These are phyloP conservation scores for Pterocles burchelli DNA, from an alignment of 2,113 vertebrate species.

Conservation along the genomic window DNA sequence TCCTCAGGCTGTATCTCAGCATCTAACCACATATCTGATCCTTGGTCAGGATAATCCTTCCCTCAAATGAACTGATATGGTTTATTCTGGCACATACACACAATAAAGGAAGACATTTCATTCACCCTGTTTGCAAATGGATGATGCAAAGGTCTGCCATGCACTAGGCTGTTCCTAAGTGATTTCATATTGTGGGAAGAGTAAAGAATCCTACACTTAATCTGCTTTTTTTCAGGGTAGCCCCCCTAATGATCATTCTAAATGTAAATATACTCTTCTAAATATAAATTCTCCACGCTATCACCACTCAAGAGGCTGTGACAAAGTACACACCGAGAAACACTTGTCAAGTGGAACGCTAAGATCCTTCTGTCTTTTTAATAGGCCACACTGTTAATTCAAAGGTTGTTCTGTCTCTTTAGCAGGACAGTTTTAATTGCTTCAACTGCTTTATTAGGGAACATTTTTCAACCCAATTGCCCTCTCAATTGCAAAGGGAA, in stretches of 20 bases:
- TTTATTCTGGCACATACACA: not conserved
- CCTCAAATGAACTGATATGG: not conserved
- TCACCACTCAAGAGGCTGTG: not conserved
- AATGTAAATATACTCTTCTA: not conserved
- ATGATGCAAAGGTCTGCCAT: not conserved
- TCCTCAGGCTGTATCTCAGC: not conserved
- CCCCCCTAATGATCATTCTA: not conserved
- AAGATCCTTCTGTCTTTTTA: not conserved
- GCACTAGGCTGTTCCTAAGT: not conserved
- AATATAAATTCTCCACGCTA: not conserved
- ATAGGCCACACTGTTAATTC: slow-evolving; percentile 12
- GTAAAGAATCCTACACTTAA: not conserved
- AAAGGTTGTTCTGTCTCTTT: slow-evolving; percentile 15
- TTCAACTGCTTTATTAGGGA: not conserved
- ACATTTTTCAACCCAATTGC: not conserved
- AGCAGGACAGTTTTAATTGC: slow-evolving; percentile 25
- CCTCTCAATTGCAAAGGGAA: not conserved
- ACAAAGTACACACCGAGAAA: not conserved
- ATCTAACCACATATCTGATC: not conserved
- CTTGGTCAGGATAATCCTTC: not conserved
- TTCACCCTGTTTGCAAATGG: not conserved
- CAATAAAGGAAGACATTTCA: not conserved
- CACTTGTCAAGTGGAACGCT: not conserved
- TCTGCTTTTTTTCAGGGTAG: not conserved
- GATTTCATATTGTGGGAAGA: not conserved